These are phyloP conservation scores for Helicoverpa zea DNA, from an alignment of 1,140 invertebrate genomes.

Conservation along the genomic window DNA sequence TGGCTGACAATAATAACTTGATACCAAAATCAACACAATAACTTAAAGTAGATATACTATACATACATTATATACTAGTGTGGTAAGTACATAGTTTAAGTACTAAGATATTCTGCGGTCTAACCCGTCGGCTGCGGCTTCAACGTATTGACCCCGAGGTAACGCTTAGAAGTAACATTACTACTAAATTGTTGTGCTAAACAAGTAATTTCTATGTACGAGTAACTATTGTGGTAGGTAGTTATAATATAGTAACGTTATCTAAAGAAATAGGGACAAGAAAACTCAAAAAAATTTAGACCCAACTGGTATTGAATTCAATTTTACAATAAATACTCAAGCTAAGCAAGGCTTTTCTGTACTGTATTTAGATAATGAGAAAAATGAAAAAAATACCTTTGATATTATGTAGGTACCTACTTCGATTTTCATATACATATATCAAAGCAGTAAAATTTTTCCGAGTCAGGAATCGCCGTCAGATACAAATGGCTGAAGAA, in stretches of 20 bases:
- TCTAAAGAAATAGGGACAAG: too few relatives aligned
- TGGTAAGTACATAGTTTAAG: not conserved
- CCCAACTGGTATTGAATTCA: too few relatives aligned
- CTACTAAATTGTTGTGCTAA: slow-evolving; percentile 36
- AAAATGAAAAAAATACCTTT: too few relatives aligned
- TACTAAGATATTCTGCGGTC: slow-evolving; percentile 20
- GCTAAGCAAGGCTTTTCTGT: too few relatives aligned
- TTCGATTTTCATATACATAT: not conserved
- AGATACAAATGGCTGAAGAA: slow-evolving; percentile 63
- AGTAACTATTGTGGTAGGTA: not conserved
- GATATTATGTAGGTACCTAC: too few relatives aligned
- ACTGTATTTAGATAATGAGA: too few relatives aligned
- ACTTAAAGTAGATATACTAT: too few relatives aligned
- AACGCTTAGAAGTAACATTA: slow-evolving; percentile 4
- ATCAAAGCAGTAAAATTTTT: slow-evolving; percentile 16
- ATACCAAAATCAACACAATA: too few relatives aligned
- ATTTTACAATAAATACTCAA: too few relatives aligned
- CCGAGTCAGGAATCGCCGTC: slow-evolving; percentile 39
- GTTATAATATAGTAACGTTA: too few relatives aligned
- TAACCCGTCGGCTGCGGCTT: slow-evolving; percentile 23
- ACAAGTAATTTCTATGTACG: slow-evolving; percentile 13
- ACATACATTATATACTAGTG: not conserved
- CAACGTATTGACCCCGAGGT: slow-evolving; percentile 27
- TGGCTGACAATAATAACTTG: too few relatives aligned
- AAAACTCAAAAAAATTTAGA: too few relatives aligned